phyloP scores from a whole-genome alignment of 1,140 invertebrate genomes.

The Brevipalpus yothersi region DNA sequence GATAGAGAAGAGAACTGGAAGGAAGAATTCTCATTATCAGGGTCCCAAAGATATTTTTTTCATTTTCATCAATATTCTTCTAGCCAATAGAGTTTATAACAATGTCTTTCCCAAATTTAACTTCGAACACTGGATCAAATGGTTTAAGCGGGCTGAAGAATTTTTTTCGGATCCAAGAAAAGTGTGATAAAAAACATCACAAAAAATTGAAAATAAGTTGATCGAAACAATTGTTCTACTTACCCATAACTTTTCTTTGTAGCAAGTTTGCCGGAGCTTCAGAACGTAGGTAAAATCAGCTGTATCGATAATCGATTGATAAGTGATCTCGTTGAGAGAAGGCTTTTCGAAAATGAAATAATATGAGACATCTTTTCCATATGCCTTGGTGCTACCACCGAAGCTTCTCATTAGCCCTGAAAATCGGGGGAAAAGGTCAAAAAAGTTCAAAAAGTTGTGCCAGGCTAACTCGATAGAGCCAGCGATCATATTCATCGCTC shows the following conservation, averaged over 20 bases:
- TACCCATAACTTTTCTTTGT: not conserved
- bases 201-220: no score
- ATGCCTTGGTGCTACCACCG: not conserved
- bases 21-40: no score
- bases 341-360: not conserved
- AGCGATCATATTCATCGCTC: not conserved
- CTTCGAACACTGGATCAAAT: no score
- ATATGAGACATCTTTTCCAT: not conserved
- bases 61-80: no score
- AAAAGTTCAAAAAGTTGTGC: not conserved
- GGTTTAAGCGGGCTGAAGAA: no score
- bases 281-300: not conserved
- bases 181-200: no score
- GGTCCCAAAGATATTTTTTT: no score
- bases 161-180: no score
- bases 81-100: no score
- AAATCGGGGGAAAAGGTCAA: not conserved
- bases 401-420: not conserved
- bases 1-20: no score
- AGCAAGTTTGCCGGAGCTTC: not conserved
- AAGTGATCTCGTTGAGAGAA: not conserved
- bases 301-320: not conserved
- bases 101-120: no score
- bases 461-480: not conserved
- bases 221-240: not conserved